These are phyloP conservation scores for Chrysolina americana DNA, from an alignment of 2,888 invertebrate genomes.

Conservation along the genomic window DNA sequence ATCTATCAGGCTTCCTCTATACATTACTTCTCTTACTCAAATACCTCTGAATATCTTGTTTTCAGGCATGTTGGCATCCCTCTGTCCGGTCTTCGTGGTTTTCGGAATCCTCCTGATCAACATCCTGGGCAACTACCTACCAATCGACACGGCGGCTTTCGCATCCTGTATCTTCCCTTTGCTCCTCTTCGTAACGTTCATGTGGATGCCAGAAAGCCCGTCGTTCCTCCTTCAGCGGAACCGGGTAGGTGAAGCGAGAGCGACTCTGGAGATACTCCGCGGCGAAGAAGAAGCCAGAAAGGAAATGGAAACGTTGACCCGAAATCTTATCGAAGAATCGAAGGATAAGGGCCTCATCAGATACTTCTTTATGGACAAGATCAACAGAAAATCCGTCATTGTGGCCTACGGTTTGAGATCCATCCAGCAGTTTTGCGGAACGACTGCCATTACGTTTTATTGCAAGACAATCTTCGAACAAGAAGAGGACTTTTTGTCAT, in stretches of 20 bases:
- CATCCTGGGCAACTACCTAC: constrained; percentile 68
- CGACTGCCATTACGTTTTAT: constrained; percentile 76
- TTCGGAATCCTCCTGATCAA: constrained; percentile 72
- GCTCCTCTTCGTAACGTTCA: constrained; percentile 69
- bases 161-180: constrained; percentile 70
- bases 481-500: constrained; percentile 66
- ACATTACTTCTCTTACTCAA: neutral
- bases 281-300: constrained; percentile 70
- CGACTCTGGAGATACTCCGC: constrained; percentile 70
- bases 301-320: constrained; percentile 61
- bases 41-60: neutral
- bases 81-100: constrained; percentile 73
- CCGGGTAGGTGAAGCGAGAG: constrained; percentile 69
- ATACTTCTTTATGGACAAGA: constrained; percentile 71
- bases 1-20: no score
- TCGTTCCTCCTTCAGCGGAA: constrained; percentile 69
- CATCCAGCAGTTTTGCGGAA: constrained; percentile 74
- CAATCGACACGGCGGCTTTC: constrained; percentile 71
- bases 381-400: constrained; percentile 76
- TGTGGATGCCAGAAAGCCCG: constrained; percentile 76
- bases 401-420: constrained; percentile 75
- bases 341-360: constrained; percentile 25
- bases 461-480: constrained; percentile 72
- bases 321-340: constrained; percentile 54
- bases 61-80: constrained; percentile 68